Evolutionary conservation across 2,113 vertebrate species (phyloP), one percentile per base, ranked within the genome.

Genomic region (Cryptotis parvus): DNA sequence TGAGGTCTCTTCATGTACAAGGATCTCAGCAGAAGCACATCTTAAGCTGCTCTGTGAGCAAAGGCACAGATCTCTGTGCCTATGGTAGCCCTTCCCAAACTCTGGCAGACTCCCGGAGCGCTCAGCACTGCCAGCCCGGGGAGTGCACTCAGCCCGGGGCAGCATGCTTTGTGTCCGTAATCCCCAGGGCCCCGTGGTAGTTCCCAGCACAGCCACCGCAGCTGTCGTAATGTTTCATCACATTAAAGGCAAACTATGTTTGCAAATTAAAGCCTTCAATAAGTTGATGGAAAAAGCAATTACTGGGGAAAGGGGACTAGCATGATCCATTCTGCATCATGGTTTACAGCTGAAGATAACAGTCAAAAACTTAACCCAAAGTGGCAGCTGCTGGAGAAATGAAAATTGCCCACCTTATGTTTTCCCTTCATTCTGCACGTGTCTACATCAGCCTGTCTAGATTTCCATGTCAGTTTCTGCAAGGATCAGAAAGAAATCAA

Each of bases 381-480:
- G 97, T 97, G 97, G 97, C 97, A 98, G 97, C 85, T 95, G 87
- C 81, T 81, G 75, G 93, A 98, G 93, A 97, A 97, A 98, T 94
- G 94, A 95, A 97, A 97, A 97, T 97, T 95, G 93, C 94, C 68
- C 98, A 99, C 99, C 99, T 99, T 99, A 97, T 99, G 99, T 96
- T 99, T 99, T 68, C 99, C 99, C 97, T 99, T 99, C 99, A 99
- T 99, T 98, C 99, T 99, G 98, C 99, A 99, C 33, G 99, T 99
- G 97, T 99, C 99, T 98, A 99, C 99, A 84, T 99, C 99, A 75
- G 98, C 98, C 97, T 99, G 99, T 96, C 98, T 99, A 97, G 99
- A 99, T 98, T 99, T 99, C 99, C 99, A 99, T 33, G 99, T 99
- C 98, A 99, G 96, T 98, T 99, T 99, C 99, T 99, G 97, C 72